phyloP scores from a whole-genome alignment of 2,797 vertebrate genomes.

The Caiman crocodilus region DNA sequence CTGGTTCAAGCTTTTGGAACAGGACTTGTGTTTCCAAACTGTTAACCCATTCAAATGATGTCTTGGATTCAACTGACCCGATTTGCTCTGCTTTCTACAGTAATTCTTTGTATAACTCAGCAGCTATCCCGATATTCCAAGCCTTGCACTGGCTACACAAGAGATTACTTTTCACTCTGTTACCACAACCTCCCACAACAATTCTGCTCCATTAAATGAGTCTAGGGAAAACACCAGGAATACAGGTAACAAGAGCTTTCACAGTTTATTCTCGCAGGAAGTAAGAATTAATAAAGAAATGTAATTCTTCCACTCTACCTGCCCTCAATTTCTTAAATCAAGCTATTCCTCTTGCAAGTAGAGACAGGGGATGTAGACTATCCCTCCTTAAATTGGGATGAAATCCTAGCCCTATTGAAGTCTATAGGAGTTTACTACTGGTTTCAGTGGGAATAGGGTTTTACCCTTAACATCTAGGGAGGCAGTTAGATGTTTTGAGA shows the following conservation, averaged over 20 bases:
- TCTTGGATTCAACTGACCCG: neutral
- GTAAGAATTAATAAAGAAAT: neutral
- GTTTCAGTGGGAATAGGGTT: neutral
- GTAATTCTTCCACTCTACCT: neutral
- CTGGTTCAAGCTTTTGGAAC: too few relatives aligned
- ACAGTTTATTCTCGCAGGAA: neutral
- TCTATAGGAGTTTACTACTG: neutral
- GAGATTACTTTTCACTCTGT: neutral
- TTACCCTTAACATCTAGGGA: neutral
- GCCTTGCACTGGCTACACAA: neutral
- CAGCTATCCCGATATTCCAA: neutral
- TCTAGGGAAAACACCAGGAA: neutral
- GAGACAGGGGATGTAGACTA: neutral
- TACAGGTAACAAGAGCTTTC: neutral
- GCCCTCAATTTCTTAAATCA: too few relatives aligned
- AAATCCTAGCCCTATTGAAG: neutral
- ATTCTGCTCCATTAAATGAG: neutral
- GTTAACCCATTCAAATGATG: neutral
- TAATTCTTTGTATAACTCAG: neutral
- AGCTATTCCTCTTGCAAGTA: neutral
- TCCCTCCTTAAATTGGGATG: neutral
- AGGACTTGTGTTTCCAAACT: neutral
- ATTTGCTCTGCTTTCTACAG: too few relatives aligned
- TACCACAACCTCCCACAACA: neutral
- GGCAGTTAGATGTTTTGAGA: too few relatives aligned